Evolutionary conservation across 2,888 invertebrate species (phyloP), one percentile per base, ranked within the genome.

Genomic region (Druceiella hillmani): DNA sequence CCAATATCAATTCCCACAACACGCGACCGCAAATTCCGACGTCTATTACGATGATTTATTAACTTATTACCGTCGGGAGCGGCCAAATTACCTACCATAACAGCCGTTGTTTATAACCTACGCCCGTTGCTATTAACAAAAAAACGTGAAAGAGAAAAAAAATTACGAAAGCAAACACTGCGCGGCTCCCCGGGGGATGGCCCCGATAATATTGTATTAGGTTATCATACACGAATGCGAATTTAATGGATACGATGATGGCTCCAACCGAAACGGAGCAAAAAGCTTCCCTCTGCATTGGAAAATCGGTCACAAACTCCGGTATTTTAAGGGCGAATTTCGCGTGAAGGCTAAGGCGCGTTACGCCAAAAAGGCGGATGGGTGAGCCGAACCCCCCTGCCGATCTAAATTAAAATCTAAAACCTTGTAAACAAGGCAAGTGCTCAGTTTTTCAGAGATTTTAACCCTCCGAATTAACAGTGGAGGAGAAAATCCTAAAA

Each of bases 341-440:
- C 38, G 10, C 43, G 44, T n/a, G n/a, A n/a, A n/a, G n/a, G n/a
- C n/a, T n/a, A n/a, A n/a, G n/a, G n/a, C n/a, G n/a, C n/a, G n/a
- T n/a, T n/a, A n/a, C n/a, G n/a, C n/a, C n/a, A n/a, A n/a, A n/a
- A n/a, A n/a, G n/a, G n/a, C n/a, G n/a, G n/a, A n/a, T n/a, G n/a
- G n/a, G n/a, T n/a, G n/a, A n/a, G n/a, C n/a, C n/a, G n/a, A n/a
- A n/a, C n/a, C n/a, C n/a, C 37, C 62, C 66, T 71, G 71, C 72
- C 70, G 71, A 72, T 72, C 72, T 72, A 72, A 72, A 72, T 72
- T 72, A 72, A 72, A 72, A 72, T 72, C 72, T 72, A 71, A 72
- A 72, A 69, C 72, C 71, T 71, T 72, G 72, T 72, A 72, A 72
- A 72, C 72, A 72, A 72, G 71, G 64, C 71, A 70, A 72, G 72